Evolutionary conservation across 2,888 invertebrate species (phyloP).

Genomic region (Leucania comma): DNA sequence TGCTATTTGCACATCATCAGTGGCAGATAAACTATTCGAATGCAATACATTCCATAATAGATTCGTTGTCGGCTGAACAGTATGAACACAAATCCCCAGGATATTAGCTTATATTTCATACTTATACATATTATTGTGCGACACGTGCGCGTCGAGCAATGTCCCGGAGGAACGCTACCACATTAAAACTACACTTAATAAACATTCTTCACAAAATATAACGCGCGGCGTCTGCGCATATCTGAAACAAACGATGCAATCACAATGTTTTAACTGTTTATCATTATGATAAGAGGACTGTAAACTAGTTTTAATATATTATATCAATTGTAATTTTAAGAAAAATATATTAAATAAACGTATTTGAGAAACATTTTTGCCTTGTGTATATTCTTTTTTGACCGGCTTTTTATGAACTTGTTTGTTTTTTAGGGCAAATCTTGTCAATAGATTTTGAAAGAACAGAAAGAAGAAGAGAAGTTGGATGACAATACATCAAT

Average conservation of each 20-base stretch:
- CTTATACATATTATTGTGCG: slow-evolving; percentile 40
- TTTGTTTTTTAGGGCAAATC: too few species aligned
- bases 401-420: too few species aligned
- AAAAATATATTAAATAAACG: slow-evolving; percentile 15
- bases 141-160: slow-evolving; percentile 9
- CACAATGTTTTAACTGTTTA: background rate
- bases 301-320: background rate
- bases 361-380: background rate
- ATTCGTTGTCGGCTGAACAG: slow-evolving; percentile 32
- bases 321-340: background rate
- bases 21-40: slow-evolving; percentile 21
- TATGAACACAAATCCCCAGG: slow-evolving; percentile 47
- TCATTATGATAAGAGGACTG: background rate
- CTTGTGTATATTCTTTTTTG: too few species aligned
- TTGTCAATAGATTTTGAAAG: too few species aligned
- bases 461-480: too few species aligned
- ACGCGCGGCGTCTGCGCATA: slow-evolving; percentile 54
- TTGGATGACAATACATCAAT: too few species aligned
- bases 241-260: slow-evolving; percentile 62
- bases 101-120: slow-evolving; percentile 36
- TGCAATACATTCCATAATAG: slow-evolving; percentile 31
- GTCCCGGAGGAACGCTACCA: slow-evolving; percentile 23
- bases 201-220: slow-evolving; percentile 66
- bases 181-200: slow-evolving; percentile 54
- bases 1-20: slow-evolving; percentile 27